Evolutionary conservation across 1,140 invertebrate species (phyloP).

Genomic region (Ptiloglossa arizonensis): DNA sequence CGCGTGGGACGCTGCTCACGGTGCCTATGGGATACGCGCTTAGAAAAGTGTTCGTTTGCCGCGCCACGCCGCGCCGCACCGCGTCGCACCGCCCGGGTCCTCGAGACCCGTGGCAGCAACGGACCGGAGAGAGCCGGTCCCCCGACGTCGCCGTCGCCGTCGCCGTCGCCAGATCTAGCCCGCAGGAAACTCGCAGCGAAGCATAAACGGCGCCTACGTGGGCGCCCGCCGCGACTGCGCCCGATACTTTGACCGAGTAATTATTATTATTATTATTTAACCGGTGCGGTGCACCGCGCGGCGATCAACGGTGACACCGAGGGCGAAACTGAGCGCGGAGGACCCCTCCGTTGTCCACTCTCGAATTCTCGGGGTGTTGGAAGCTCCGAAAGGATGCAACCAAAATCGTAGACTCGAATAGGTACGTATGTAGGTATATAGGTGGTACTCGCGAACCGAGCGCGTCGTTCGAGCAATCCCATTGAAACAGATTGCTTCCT

Average conservation of each 20-base stretch:
- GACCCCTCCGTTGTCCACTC: neutral
- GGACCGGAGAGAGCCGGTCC: neutral
- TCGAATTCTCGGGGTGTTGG: neutral
- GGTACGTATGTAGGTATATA: slow-evolving; percentile 7
- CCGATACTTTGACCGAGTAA: slow-evolving; percentile 63
- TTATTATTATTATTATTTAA: slow-evolving; percentile 65
- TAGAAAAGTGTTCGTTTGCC: too few relatives aligned
- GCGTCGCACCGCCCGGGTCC: too few relatives aligned
- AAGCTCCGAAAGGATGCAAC: neutral
- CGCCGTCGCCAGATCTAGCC: slow-evolving; percentile 2
- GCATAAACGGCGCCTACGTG: slow-evolving; percentile 77
- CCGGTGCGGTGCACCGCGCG: slow-evolving; percentile 41
- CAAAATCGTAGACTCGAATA: slow-evolving; percentile 28
- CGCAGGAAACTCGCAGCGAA: slow-evolving; percentile 56
- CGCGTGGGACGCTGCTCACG: slow-evolving; percentile 14
- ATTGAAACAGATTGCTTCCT: slow-evolving; percentile 77
- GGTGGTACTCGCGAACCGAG: too few relatives aligned
- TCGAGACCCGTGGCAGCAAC: neutral
- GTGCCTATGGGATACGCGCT: slow-evolving; percentile 3
- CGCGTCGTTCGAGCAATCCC: slow-evolving; percentile 54
- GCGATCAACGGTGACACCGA: slow-evolving; percentile 63
- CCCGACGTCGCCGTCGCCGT: neutral
- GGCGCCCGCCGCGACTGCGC: slow-evolving; percentile 60
- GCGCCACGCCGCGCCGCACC: too few relatives aligned
- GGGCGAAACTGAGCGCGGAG: neutral